Evolutionary conservation across 1,140 invertebrate genomes (phyloP).

Genomic region (Bactericera cockerelli): DNA sequence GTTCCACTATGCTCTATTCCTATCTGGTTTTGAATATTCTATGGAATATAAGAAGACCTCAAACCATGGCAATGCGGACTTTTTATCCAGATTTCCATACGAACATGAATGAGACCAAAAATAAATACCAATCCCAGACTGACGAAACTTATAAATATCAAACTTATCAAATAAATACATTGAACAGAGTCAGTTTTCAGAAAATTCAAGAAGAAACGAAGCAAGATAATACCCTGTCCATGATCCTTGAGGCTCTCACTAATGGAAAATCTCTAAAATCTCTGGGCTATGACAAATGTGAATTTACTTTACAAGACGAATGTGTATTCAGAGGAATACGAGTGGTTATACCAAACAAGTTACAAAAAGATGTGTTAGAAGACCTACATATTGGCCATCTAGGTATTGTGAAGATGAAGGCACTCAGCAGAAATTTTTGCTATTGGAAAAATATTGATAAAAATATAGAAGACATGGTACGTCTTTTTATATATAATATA

Average conservation of each 20-base stretch:
- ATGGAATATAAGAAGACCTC: slow-evolving; percentile 24
- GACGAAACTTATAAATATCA: slow-evolving; percentile 12
- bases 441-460: slow-evolving; percentile 14
- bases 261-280: background rate
- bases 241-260: background rate
- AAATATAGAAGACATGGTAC: slow-evolving; percentile 11
- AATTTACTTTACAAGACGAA: background rate
- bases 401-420: slow-evolving; percentile 19
- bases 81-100: slow-evolving; percentile 22
- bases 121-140: too few relatives aligned
- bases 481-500: too few relatives aligned
- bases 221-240: slow-evolving; percentile 5
- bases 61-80: slow-evolving; percentile 25
- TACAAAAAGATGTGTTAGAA: slow-evolving; percentile 8
- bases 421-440: slow-evolving; percentile 10
- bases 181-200: background rate
- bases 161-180: slow-evolving; percentile 9
- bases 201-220: slow-evolving; percentile 7
- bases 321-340: slow-evolving; percentile 8
- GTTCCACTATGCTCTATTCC: slow-evolving; percentile 24
- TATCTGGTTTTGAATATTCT: slow-evolving; percentile 25
- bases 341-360: slow-evolving; percentile 15
- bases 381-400: slow-evolving; percentile 17
- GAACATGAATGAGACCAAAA: background rate
- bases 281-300: background rate